Conservation (phyloP, 2,797 vertebrate genomes). For the Antennarius maculatus region DNA sequence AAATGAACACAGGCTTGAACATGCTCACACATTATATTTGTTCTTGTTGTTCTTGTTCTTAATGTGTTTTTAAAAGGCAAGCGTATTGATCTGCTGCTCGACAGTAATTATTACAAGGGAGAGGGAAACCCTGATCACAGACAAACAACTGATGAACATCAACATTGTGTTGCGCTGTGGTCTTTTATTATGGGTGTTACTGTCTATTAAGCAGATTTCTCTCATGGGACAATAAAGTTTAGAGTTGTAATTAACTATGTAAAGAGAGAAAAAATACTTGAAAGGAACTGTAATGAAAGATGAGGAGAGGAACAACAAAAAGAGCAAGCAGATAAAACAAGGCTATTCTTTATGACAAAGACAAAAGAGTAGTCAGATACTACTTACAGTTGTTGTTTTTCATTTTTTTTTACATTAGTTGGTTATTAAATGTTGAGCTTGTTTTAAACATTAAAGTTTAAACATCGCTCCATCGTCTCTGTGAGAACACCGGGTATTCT, state of each 20-base stretch:
- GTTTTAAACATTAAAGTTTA: not conserved
- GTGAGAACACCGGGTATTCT: too few relatives aligned
- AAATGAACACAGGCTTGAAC: conserved; percentile 4
- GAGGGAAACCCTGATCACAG: conserved; percentile 14
- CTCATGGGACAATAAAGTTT: conserved; percentile 22
- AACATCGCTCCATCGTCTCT: too few relatives aligned
- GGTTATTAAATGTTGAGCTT: not conserved
- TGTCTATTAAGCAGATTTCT: conserved; percentile 27
- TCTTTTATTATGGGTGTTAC: conserved; percentile 30
- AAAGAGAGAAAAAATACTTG: not conserved
- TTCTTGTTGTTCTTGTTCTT: conserved; percentile 33
- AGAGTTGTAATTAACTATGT: conserved; percentile 3
- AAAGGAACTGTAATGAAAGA: not conserved
- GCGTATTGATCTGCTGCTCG: conserved; percentile 43
- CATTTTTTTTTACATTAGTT: not conserved
- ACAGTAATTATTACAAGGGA: conserved; percentile 37
- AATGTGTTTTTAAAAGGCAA: conserved; percentile 54
- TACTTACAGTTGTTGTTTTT: not conserved
- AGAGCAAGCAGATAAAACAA: not conserved
- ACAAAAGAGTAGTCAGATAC: not conserved
- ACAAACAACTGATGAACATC: conserved; percentile 49
- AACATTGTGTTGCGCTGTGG: conserved; percentile 2
- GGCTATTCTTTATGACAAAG: not conserved
- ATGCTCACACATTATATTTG: conserved; percentile 19
- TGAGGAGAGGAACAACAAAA: not conserved